A percentile compares a stretch with the other conserved stretches of the same genome.
Conservation (phyloP, 2,888 invertebrate species). For the Macropis europaea region DNA sequence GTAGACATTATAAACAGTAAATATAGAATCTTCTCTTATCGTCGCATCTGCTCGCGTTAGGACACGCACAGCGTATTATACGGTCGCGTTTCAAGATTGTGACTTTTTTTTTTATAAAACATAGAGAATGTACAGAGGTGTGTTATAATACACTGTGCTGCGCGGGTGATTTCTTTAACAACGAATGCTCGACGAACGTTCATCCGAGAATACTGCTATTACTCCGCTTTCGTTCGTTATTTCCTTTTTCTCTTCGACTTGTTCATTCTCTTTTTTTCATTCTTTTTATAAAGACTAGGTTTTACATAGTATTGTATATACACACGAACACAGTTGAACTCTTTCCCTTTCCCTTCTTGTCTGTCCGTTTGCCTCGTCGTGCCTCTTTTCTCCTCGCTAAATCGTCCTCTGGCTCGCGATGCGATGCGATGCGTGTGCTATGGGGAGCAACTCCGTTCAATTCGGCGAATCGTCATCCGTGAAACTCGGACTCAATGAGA, state of each 20-base stretch:
- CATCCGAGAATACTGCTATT: constrained; percentile 12
- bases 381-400: background rate
- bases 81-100: constrained; percentile 9
- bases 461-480: constrained; percentile 52
- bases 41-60: constrained; percentile 19
- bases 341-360: background rate
- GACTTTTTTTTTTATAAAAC: constrained; percentile 47
- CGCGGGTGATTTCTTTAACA: constrained; percentile 1
- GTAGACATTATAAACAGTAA: constrained; percentile 43
- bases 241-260: background rate
- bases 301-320: constrained; percentile 50
- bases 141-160: constrained; percentile 46
- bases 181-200: constrained; percentile 12
- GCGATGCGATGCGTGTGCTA: background rate
- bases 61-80: constrained; percentile 41
- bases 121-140: constrained; percentile 55
- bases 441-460: constrained; percentile 27
- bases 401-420: background rate
- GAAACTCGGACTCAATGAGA: constrained; percentile 45
- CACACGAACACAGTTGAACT: constrained; percentile 42
- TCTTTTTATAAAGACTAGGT: constrained; percentile 31
- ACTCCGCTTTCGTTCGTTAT: constrained; percentile 7
- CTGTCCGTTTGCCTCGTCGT: constrained; percentile 9
- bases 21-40: constrained; percentile 45
- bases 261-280: background rate